Evolutionary conservation across 2,113 vertebrate genomes (phyloP).

Genomic region (Pica pica): DNA sequence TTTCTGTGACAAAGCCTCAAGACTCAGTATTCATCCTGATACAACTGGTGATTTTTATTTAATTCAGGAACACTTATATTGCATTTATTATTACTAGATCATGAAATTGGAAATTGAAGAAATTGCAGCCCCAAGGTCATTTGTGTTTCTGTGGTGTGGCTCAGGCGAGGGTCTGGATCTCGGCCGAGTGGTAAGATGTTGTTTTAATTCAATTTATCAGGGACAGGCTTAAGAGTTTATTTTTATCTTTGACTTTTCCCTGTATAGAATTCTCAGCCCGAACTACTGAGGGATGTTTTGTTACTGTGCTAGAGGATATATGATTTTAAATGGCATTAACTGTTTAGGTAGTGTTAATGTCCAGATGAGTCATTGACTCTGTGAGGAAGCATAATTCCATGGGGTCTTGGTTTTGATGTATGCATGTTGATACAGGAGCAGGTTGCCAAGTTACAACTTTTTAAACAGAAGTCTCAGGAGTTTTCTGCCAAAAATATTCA

Average conservation of each 20-base stretch:
- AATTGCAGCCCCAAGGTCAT: slow-evolving; percentile 90
- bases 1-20: background rate
- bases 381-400: background rate
- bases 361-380: fast-evolving
- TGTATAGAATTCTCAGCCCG: background rate
- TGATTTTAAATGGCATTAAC: background rate
- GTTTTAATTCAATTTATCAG: slow-evolving; percentile 23
- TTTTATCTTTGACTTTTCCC: background rate
- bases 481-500: background rate
- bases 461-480: background rate
- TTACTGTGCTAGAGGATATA: background rate
- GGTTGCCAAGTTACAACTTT: background rate
- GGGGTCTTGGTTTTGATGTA: background rate
- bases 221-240: background rate
- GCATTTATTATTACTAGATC: slow-evolving; percentile 75
- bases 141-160: slow-evolving; percentile 97
- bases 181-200: slow-evolving; percentile 88
- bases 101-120: slow-evolving; percentile 99
- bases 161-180: slow-evolving; percentile 95
- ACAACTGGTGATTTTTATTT: background rate
- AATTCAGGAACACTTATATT: background rate
- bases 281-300: background rate
- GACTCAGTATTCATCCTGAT: background rate
- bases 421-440: background rate
- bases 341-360: background rate